Evolutionary conservation across 2,797 vertebrate species (phyloP).

Genomic region (Momotus momota): DNA sequence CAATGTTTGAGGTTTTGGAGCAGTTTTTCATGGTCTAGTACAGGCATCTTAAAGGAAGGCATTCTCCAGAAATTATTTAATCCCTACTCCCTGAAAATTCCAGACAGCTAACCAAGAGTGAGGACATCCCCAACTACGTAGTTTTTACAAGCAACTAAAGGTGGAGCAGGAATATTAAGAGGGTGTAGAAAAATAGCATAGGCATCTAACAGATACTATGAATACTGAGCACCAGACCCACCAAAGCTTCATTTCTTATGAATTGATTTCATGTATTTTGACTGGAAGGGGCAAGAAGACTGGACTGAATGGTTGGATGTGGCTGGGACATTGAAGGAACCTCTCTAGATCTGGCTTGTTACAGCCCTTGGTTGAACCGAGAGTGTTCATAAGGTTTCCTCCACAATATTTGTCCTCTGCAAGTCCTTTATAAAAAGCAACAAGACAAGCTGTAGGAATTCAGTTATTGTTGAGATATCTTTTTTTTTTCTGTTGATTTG

Average conservation of each 20-base stretch:
- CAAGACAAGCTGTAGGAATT: background rate
- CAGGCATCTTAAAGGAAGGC: background rate
- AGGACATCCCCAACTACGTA: background rate
- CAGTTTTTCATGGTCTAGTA: background rate
- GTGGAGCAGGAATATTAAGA: background rate
- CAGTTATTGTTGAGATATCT: background rate
- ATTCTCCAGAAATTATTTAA: background rate
- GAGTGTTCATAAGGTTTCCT: background rate
- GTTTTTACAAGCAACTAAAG: background rate
- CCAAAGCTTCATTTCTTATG: background rate
- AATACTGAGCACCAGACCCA: background rate
- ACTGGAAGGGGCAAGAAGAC: background rate
- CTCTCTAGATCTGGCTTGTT: background rate
- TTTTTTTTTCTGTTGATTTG: background rate
- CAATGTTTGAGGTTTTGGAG: background rate
- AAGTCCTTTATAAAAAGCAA: background rate
- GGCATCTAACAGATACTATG: background rate
- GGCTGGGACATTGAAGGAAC: background rate
- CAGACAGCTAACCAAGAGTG: background rate
- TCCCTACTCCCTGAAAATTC: background rate
- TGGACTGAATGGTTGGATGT: background rate
- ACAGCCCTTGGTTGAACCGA: background rate
- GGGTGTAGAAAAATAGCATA: background rate
- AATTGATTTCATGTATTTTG: background rate
- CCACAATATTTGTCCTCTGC: background rate